Conservation (phyloP, 2,888 invertebrate genomes). For the Pollenia angustigena region DNA sequence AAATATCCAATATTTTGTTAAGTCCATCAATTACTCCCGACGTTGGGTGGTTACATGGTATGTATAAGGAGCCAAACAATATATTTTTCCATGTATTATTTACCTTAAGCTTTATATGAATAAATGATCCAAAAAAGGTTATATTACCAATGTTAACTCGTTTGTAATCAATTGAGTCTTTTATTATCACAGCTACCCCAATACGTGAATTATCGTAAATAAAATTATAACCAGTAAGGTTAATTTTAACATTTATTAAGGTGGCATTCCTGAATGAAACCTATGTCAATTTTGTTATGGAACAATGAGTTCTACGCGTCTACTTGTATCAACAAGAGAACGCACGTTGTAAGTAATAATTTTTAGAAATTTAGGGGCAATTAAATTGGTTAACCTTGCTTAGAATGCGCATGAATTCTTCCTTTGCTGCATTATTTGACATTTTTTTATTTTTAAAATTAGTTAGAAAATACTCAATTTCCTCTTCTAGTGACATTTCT, state of each 20-base stretch:
- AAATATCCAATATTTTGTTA: background rate
- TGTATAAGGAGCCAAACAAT: no score
- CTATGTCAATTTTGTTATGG: no score
- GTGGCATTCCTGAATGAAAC: no score
- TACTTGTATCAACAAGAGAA: no score
- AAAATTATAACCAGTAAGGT: conserved; percentile 8
- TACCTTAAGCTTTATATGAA: no score
- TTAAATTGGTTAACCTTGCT: no score
- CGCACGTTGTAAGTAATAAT: no score
- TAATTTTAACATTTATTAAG: background rate
- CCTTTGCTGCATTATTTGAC: conserved; percentile 21
- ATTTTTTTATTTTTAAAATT: conserved; percentile 1
- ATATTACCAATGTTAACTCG: background rate
- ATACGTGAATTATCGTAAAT: conserved; percentile 8
- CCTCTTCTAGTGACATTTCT: background rate
- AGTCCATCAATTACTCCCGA: background rate
- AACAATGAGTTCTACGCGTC: no score
- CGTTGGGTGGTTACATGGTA: background rate
- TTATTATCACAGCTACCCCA: conserved; percentile 11
- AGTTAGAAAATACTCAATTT: background rate
- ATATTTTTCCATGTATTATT: no score
- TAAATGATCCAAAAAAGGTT: background rate
- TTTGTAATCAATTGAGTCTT: background rate
- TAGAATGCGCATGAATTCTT: conserved; percentile 5
- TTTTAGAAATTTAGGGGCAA: no score